Evolutionary conservation across 2,888 invertebrate species (phyloP).

Genomic region (Idaea biselata): DNA sequence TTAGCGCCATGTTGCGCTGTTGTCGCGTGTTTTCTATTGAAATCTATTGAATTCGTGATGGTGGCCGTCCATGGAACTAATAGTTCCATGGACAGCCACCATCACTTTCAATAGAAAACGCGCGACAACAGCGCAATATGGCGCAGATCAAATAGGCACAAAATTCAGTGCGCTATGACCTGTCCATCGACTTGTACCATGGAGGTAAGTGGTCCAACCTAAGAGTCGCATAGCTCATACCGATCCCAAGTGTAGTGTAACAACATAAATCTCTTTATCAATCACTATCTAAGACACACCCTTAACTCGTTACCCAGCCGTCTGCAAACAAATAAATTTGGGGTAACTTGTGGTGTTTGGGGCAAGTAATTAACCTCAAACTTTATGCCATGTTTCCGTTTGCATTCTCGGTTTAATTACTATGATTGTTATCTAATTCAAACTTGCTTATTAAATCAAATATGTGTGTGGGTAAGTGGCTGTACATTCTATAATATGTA

Average conservation of each 20-base stretch:
- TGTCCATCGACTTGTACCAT: too few species aligned
- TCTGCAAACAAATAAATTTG: neutral
- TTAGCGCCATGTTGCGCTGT: too few species aligned
- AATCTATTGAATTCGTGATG: too few species aligned
- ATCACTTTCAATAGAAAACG: too few species aligned
- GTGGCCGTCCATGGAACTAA: too few species aligned
- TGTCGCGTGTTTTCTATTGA: too few species aligned
- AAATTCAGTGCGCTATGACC: too few species aligned
- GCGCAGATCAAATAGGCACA: too few species aligned
- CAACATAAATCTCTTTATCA: neutral
- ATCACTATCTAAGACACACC: neutral
- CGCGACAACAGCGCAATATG: too few species aligned
- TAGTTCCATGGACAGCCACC: too few species aligned
- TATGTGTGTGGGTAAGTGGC: neutral
- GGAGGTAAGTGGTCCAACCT: too few species aligned
- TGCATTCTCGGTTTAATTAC: neutral
- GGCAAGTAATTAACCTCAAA: neutral
- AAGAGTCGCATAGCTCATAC: neutral
- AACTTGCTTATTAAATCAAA: neutral
- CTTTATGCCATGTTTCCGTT: neutral
- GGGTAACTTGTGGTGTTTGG: slow-evolving; percentile 1
- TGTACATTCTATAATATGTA: neutral
- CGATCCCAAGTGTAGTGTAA: neutral
- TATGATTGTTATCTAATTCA: neutral
- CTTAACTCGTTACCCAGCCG: slow-evolving; percentile 1